Conservation (phyloP, 2,888 invertebrate species). For the Ctena decussata region DNA sequence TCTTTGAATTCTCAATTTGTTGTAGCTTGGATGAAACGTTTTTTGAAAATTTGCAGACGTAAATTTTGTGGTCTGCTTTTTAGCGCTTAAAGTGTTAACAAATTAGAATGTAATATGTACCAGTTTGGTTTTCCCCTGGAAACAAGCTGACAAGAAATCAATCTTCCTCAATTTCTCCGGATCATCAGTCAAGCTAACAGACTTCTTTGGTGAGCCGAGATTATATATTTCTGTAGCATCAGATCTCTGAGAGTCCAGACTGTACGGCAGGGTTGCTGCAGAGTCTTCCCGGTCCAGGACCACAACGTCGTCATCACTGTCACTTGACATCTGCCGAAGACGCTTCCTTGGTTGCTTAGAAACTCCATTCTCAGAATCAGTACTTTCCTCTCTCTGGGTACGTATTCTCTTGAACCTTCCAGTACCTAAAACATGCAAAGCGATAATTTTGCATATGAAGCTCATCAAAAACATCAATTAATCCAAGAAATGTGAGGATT, state of each 20-base stretch:
- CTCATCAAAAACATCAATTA: too few species aligned
- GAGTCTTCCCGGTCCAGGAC: constrained; percentile 24
- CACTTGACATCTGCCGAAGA: constrained; percentile 47
- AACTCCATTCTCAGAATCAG: constrained; percentile 40
- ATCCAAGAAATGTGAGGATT: too few species aligned
- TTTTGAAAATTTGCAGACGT: too few species aligned
- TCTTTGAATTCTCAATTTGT: too few species aligned
- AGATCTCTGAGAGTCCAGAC: constrained; percentile 56
- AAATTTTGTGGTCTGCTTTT: too few species aligned
- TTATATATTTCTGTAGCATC: constrained; percentile 57
- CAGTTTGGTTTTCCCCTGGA: constrained; percentile 67
- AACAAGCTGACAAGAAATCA: constrained; percentile 72
- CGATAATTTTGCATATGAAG: too few species aligned
- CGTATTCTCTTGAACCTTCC: constrained; percentile 52
- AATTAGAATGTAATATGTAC: constrained; percentile 53
- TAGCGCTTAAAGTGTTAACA: too few species aligned
- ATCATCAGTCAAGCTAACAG: constrained; percentile 26
- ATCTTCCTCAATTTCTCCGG: constrained; percentile 66
- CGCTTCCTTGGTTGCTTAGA: constrained; percentile 50
- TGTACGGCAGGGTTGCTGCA: constrained; percentile 45
- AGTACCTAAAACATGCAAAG: neutral
- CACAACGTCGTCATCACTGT: constrained; percentile 47
- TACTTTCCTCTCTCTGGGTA: constrained; percentile 51
- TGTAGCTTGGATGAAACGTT: too few species aligned
- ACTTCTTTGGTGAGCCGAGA: constrained; percentile 17